These are phyloP conservation scores for Tylochromis polylepis DNA, from an alignment of 2,113 vertebrate species.

Conservation along the genomic window DNA sequence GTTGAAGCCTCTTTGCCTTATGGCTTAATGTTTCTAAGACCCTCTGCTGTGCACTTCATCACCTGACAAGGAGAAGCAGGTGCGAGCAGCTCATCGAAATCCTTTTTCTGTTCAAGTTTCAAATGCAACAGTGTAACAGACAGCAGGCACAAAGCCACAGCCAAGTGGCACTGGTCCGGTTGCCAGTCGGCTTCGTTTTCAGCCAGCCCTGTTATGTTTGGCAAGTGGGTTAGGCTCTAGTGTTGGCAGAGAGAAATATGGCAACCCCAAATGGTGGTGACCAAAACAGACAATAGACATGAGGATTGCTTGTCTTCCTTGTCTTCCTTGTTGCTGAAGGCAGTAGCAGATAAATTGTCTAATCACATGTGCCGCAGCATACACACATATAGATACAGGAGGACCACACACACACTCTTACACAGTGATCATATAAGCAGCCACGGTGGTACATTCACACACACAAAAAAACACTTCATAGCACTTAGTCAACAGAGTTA, in stretches of 20 bases:
- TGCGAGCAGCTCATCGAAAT: constrained; percentile 29
- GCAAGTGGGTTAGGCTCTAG: constrained; percentile 32
- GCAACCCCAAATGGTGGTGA: constrained; percentile 16
- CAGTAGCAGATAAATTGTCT: constrained; percentile 14
- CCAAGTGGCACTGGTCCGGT: constrained; percentile 40
- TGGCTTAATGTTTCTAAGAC: constrained; percentile 26
- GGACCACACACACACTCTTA: constrained; percentile 18
- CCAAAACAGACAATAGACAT: constrained; percentile 47
- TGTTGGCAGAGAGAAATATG: constrained; percentile 45
- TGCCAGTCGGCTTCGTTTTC: constrained; percentile 51
- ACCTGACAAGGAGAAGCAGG: constrained; percentile 35
- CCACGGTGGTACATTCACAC: constrained; percentile 7
- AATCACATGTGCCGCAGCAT: neutral
- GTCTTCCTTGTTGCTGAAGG: constrained; percentile 9
- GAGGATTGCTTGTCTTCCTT: constrained; percentile 18
- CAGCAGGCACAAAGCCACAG: constrained; percentile 32
- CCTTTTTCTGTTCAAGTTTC: constrained; percentile 16
- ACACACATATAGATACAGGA: neutral
- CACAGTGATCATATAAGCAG: neutral
- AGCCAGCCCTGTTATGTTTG: constrained; percentile 59
- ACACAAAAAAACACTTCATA: constrained; percentile 29
- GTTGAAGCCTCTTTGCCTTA: neutral
- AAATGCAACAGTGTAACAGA: constrained; percentile 50
- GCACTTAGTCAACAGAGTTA: constrained; percentile 50
- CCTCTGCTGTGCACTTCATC: neutral